These are phyloP conservation scores for Pomacea maculata DNA, from an alignment of 1,140 invertebrate genomes.

Conservation along the genomic window DNA sequence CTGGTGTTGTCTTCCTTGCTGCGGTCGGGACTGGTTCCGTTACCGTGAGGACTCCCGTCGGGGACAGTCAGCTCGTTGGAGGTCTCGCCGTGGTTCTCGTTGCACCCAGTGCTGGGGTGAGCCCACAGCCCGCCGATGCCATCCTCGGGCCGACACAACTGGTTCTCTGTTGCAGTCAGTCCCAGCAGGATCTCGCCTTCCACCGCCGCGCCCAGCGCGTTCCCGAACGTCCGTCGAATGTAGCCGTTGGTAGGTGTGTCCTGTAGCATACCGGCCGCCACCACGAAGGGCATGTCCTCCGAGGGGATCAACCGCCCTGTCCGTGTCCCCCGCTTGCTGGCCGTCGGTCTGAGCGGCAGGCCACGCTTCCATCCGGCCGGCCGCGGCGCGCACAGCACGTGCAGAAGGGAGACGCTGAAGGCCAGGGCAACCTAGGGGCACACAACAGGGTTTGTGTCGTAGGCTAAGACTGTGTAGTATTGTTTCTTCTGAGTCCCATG, in stretches of 20 bases:
- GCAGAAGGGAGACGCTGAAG: conserved; percentile 48
- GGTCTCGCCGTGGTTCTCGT: background rate
- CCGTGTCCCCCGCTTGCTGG: conserved; percentile 5
- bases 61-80: too few species aligned
- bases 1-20: too few species aligned
- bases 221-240: conserved; percentile 39
- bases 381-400: conserved; percentile 59
- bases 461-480: too few species aligned
- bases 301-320: conserved; percentile 34
- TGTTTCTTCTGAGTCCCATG: too few species aligned
- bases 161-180: background rate
- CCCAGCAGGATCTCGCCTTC: conserved; percentile 5
- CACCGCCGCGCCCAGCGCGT: too few species aligned
- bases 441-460: too few species aligned
- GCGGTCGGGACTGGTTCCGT: background rate
- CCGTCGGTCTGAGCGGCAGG: conserved; percentile 3
- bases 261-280: conserved; percentile 54
- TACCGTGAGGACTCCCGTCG: background rate
- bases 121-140: conserved; percentile 20
- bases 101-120: conserved; percentile 35
- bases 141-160: conserved; percentile 15
- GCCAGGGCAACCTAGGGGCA: conserved; percentile 32
- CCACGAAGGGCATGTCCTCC: conserved; percentile 52
- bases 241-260: conserved; percentile 58
- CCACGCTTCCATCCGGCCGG: conserved; percentile 47